Percentiles rank a stretch among this genome's conserved stretches.
phyloP scores from a whole-genome alignment of 37 sponge, comb jelly and placozoan genomes.

The Halisarca cf. caerulea region DNA sequence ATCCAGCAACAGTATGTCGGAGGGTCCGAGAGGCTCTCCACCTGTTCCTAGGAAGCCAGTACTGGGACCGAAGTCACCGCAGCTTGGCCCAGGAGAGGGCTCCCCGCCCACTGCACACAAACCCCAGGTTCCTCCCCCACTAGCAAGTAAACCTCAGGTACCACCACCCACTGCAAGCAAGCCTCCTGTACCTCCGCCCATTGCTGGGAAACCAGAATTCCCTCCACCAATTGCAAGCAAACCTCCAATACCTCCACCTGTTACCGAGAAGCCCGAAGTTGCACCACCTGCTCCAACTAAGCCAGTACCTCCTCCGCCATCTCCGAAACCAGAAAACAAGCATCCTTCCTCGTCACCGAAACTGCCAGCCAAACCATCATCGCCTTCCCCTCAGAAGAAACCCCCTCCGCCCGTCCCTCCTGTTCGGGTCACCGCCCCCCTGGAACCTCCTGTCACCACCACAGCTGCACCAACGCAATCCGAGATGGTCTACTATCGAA shows the following conservation, averaged over 20 bases:
- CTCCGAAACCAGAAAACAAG: background rate
- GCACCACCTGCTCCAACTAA: conserved; percentile 13
- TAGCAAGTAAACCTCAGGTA: conserved; percentile 2
- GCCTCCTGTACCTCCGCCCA: background rate
- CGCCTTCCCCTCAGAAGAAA: background rate
- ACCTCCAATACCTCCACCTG: background rate
- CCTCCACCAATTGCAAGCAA: background rate
- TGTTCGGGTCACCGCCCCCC: background rate
- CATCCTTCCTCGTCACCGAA: background rate
- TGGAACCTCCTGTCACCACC: background rate
- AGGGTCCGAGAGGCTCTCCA: no score
- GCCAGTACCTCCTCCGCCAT: background rate
- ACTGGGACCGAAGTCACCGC: background rate
- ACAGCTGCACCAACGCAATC: background rate
- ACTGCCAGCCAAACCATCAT: background rate
- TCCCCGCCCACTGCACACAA: background rate
- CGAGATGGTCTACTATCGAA: background rate
- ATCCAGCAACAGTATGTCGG: no score
- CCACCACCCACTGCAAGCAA: background rate
- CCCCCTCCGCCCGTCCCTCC: conserved; percentile 1
- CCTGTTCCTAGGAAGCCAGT: no score
- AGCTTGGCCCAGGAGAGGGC: no score
- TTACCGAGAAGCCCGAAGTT: background rate
- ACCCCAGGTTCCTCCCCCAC: background rate
- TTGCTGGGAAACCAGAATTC: background rate